A percentile compares a stretch with the other conserved stretches of the same genome.
These are phyloP conservation scores for Drosophila histrio DNA, from an alignment of 2,888 invertebrate species.

Conservation along the genomic window DNA sequence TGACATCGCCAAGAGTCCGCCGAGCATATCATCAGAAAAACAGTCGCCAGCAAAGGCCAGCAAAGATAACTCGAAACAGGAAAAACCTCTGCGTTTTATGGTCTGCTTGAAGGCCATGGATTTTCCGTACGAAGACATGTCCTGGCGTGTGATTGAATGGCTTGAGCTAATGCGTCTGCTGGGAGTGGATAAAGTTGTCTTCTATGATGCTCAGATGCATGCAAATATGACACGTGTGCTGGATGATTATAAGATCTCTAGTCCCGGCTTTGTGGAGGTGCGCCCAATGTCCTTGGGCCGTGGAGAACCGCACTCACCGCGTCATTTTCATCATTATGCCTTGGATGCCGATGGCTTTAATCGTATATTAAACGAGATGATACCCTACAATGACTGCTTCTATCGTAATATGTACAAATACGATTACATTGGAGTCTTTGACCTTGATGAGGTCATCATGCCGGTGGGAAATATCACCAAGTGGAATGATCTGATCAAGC, in stretches of 20 bases:
- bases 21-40: not conserved
- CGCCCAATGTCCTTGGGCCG: slow-evolving; percentile 93
- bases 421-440: slow-evolving; percentile 93
- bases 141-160: slow-evolving; percentile 95
- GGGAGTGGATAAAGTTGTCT: slow-evolving; percentile 94
- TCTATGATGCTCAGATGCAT: slow-evolving; percentile 94
- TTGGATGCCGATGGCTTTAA: slow-evolving; percentile 93
- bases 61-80: not conserved
- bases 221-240: slow-evolving; percentile 93
- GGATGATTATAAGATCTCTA: slow-evolving; percentile 86
- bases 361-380: slow-evolving; percentile 95
- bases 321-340: slow-evolving; percentile 93
- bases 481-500: slow-evolving; percentile 91
- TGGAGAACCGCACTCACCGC: slow-evolving; percentile 93
- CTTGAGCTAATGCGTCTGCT: slow-evolving; percentile 93
- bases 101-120: slow-evolving; percentile 88
- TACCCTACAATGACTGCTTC: slow-evolving; percentile 97
- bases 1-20: not conserved
- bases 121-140: slow-evolving; percentile 94
- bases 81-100: slow-evolving; percentile 19
- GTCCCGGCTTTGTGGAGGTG: slow-evolving; percentile 87
- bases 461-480: slow-evolving; percentile 88
- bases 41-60: not conserved
- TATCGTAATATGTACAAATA: slow-evolving; percentile 96
- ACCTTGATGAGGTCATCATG: slow-evolving; percentile 97